Percentiles rank a stretch among this genome's conserved stretches.
Evolutionary conservation across 2,888 invertebrate species (phyloP).

Genomic region (Mesopsocus fuscifrons): DNA sequence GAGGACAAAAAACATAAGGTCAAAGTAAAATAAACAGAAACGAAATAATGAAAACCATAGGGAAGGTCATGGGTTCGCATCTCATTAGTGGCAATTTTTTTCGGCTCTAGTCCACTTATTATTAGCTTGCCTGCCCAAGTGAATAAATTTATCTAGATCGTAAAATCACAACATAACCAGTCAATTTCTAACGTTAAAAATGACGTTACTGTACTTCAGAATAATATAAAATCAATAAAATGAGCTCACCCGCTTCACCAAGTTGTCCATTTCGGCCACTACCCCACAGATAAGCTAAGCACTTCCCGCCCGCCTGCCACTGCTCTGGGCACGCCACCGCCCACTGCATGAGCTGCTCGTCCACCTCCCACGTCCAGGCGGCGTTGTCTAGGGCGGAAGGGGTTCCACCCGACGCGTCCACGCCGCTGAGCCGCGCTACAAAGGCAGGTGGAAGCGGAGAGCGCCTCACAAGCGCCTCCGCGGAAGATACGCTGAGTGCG

Average conservation of each 20-base stretch:
- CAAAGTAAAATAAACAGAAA: too few species aligned
- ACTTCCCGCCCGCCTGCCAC: conserved; percentile 43
- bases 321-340: conserved; percentile 37
- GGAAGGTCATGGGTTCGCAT: too few species aligned
- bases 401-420: conserved; percentile 15
- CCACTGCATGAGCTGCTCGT: conserved; percentile 41
- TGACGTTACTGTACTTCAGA: too few species aligned
- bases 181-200: too few species aligned
- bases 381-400: conserved; percentile 26
- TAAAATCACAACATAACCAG: too few species aligned
- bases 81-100: too few species aligned
- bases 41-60: too few species aligned
- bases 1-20: conserved; percentile 3
- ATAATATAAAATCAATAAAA: too few species aligned
- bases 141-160: too few species aligned
- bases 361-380: conserved; percentile 35
- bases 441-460: conserved; percentile 28
- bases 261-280: conserved; percentile 42
- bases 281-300: conserved; percentile 39
- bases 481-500: conserved; percentile 32
- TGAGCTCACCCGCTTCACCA: conserved; percentile 28
- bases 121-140: too few species aligned
- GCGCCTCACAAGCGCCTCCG: conserved; percentile 32
- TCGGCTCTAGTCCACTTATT: too few species aligned
- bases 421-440: conserved; percentile 17